Base-by-base conservation (phyloP, 2,797 vertebrate species). In the Chaetodon trifasciatus region DNA sequence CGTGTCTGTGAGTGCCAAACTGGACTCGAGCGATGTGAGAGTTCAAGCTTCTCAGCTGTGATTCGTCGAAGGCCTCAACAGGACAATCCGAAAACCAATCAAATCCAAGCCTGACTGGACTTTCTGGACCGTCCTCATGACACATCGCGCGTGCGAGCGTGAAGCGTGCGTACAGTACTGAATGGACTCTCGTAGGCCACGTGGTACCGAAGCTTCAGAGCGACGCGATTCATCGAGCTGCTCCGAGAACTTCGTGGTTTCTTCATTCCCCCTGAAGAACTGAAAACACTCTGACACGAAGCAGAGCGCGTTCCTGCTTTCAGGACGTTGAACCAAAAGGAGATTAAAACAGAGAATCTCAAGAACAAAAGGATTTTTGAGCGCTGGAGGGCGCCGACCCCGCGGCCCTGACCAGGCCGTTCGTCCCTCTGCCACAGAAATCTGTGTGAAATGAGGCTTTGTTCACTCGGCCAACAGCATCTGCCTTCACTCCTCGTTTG, bases 51-150 rank as follows among this genome's bases (percentile, higher is more conserved):
- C 68, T 74, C 21, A 32, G 79, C 40, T 70, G 42, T 16, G 76
- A 75, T 80, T 84, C 52, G 67, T 55, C 1, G 2, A 89, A 88
- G 82, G 86, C 82, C 83, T 86, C 79, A 13, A 68, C 66, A 52
- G 78, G 73, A 86, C 39, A 76, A 73, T 78, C 77, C 70, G 69
- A 65, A 65, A 57, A 64, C 0, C 9, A 5, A 53, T 67, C 68
- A 11, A 7, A 49, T 23, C 17, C 10, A 35, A 10, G 17, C 16
- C 16, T 4, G 66, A 55, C 47, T 23, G 16, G 46, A 21, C 46
- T 21, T 42, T 46, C 23, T 73, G 70, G 68, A 78, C 37, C 11
- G n/a, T 74, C 81, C 74, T 67, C 39, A 16, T 47, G 47, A 81
- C 24, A 15, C 9, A 6, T 80, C 79, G 65, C 52, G 16, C 21